phyloP scores from a whole-genome alignment of 2,113 vertebrate genomes.

The Stegostoma tigrinum region DNA sequence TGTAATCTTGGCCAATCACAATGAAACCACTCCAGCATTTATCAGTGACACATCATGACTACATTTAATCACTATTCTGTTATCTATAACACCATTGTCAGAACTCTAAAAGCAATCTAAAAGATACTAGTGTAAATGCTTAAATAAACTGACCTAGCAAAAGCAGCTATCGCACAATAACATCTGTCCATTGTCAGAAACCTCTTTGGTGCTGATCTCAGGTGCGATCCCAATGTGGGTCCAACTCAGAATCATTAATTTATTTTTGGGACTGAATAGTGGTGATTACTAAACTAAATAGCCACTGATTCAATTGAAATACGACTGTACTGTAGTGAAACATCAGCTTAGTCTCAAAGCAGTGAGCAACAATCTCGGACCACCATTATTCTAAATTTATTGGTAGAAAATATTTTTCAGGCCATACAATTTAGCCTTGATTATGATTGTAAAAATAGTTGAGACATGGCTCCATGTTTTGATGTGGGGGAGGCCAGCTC shows the following conservation, averaged over 20 bases:
- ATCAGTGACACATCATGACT: slow-evolving; percentile 1
- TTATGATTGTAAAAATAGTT: neutral
- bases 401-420: neutral
- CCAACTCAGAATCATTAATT: slow-evolving; percentile 1
- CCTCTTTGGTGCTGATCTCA: neutral
- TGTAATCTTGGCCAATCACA: neutral
- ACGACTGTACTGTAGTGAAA: neutral
- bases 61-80: slow-evolving; percentile 26
- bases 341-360: neutral
- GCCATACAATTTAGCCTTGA: neutral
- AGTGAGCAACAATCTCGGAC: neutral
- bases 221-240: neutral
- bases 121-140: neutral
- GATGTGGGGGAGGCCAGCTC: neutral
- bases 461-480: neutral
- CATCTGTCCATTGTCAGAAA: neutral
- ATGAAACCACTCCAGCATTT: neutral
- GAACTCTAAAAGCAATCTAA: neutral
- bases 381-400: neutral
- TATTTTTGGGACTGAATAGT: slow-evolving; percentile 18
- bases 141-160: neutral
- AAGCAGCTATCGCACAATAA: neutral
- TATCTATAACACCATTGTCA: neutral
- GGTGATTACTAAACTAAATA: slow-evolving; percentile 26
- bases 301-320: neutral